These are phyloP conservation scores for Miniopterus natalensis DNA, from an alignment of 2,113 vertebrate species.

Conservation along the genomic window DNA sequence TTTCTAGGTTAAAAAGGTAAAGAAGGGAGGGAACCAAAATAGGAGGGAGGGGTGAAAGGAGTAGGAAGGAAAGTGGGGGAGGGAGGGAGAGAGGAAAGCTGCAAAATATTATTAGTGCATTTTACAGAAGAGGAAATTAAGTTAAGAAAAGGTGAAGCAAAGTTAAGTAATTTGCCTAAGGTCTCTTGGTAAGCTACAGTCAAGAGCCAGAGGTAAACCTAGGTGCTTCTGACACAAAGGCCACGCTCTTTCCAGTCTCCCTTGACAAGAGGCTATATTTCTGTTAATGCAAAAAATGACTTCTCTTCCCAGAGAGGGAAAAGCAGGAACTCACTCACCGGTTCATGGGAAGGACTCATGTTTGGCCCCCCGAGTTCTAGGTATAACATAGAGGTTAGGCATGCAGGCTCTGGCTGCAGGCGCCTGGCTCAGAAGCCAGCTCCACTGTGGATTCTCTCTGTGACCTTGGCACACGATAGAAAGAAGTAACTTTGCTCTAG, in stretches of 20 bases:
- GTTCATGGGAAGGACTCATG: neutral
- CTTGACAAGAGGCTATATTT: neutral
- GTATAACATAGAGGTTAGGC: neutral
- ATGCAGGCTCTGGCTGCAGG: neutral
- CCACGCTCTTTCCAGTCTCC: neutral
- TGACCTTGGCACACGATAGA: neutral
- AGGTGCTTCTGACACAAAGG: neutral
- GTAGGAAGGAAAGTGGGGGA: neutral
- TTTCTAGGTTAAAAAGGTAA: neutral
- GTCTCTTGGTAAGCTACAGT: neutral
- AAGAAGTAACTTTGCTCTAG: slow-evolving; percentile 52
- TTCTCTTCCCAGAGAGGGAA: neutral
- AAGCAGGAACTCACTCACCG: neutral
- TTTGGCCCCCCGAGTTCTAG: neutral
- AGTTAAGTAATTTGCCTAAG: slow-evolving; percentile 62
- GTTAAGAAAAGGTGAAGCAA: slow-evolving; percentile 60
- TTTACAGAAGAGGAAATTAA: neutral
- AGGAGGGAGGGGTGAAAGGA: neutral
- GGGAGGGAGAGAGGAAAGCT: neutral
- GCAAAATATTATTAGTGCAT: neutral
- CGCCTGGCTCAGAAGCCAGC: neutral
- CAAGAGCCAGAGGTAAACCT: slow-evolving; percentile 29
- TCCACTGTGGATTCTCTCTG: neutral
- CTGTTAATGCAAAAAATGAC: neutral
- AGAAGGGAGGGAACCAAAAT: no score